phyloP scores from a whole-genome alignment of 2,888 invertebrate species.

The Harpalus rufipes region DNA sequence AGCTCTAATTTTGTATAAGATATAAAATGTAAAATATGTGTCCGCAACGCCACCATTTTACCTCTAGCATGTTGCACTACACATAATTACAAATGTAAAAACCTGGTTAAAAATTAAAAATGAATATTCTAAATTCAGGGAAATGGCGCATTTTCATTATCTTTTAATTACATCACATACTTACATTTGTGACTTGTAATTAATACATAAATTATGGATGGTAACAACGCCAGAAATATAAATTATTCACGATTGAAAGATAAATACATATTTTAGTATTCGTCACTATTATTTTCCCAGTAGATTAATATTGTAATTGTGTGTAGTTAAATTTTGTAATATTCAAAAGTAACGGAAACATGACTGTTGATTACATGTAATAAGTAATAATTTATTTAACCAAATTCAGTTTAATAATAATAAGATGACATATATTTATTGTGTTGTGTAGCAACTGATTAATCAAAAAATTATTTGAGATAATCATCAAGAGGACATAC shows the following conservation, averaged over 20 bases:
- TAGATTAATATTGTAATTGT: not conserved
- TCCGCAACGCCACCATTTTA: not conserved
- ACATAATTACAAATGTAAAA: constrained; percentile 18
- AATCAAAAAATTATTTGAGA: no score
- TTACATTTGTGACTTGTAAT: constrained; percentile 46
- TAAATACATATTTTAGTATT: not conserved
- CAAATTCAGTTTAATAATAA: not conserved
- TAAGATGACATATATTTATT: not conserved
- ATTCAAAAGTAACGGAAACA: not conserved
- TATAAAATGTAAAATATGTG: not conserved
- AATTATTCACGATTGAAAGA: constrained; percentile 29
- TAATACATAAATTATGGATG: constrained; percentile 48
- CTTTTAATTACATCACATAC: constrained; percentile 45
- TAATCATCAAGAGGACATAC: no score
- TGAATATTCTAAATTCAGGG: constrained; percentile 20
- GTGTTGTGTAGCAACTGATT: not conserved
- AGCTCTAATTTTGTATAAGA: not conserved
- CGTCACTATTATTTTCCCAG: not conserved
- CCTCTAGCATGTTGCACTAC: not conserved
- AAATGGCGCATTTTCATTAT: constrained; percentile 33
- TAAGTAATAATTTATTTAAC: not conserved
- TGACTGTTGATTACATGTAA: not conserved
- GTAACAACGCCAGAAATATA: constrained; percentile 37
- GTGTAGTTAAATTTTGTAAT: not conserved
- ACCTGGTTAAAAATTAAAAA: constrained; percentile 7